Evolutionary conservation across 2,888 invertebrate genomes (phyloP), one percentile per base, ranked within the genome.

Genomic region (Anoplius nigerrimus): DNA sequence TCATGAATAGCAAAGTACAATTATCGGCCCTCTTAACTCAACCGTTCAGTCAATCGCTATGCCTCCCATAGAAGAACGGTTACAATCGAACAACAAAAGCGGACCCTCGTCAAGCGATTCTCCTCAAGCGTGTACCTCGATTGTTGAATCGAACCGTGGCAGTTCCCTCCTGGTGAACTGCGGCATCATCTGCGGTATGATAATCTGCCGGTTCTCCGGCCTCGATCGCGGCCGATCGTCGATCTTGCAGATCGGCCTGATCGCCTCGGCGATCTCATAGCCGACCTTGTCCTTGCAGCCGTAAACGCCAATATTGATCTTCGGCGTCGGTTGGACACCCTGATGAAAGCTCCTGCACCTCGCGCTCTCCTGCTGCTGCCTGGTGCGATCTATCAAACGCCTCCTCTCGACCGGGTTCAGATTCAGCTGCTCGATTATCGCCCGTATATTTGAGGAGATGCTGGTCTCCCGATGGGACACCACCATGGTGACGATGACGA

Each of bases 381-480:
- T 72, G n/a, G 69, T 78, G 0, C 82, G 81, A 66, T 85, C 85
- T 63, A 84, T 84, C 68, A 85, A 55, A n/a, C 83, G 80, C 3
- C 84, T 76, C 21, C 84, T 77, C 58, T 85, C 86, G n/a, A 88
- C 85, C 3, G 88, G 86, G 62, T 87, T 87, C 60, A 88, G 71
- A 59, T 88, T 88, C 71, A 88, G 71, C 63, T 88, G 88, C 69
- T 88, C 86, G 80, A 88, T 88, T 76, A 88, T 87, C 72, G 88
- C 88, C 20, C 88, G 82, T 58, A 88, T 88, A 73, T 88, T 88
- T 42, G 87, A 84, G 57, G 88, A 88, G 59, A 88, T 88, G 71
- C 78, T 83, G 34, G 82, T 73, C 72, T 87, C 87, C 45, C 86
- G 84, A 52, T 84, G 88, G n/a, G 86, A 86, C 81, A 87, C 84